A percentile compares a stretch with the other conserved stretches of the same genome.
Conservation (phyloP, 2,113 vertebrate species). For the Piprites chloris region DNA sequence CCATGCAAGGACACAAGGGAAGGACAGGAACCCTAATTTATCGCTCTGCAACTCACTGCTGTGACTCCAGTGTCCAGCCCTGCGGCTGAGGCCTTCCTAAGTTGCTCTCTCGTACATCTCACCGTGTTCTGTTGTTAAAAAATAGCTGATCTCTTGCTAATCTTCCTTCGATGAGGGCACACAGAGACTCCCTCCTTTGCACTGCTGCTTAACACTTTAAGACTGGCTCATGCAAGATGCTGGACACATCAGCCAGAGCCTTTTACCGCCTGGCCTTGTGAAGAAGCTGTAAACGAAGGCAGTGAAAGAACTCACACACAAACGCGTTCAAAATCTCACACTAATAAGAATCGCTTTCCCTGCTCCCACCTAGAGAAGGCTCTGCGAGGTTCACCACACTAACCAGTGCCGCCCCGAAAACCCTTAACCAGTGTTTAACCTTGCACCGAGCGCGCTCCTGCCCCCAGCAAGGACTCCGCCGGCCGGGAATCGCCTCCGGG, state of each 20-base stretch:
- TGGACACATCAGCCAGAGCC: neutral
- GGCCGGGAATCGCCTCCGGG: too few species aligned
- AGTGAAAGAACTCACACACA: accelerated
- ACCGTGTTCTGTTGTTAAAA: neutral
- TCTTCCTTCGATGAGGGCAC: neutral
- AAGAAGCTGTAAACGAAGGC: neutral
- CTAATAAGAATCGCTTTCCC: accelerated
- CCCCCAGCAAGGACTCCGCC: too few species aligned
- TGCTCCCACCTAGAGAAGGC: neutral
- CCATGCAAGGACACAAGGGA: neutral
- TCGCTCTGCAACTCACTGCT: neutral
- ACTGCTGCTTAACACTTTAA: accelerated
- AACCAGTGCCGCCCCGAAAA: neutral
- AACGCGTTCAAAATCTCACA: accelerated
- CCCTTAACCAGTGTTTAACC: neutral
- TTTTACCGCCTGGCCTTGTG: neutral
- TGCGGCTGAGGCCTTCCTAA: accelerated
- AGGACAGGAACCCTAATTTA: neutral
- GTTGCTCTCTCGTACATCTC: accelerated
- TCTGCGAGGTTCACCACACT: neutral
- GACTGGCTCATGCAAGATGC: accelerated
- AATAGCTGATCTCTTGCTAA: neutral
- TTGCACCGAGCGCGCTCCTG: neutral
- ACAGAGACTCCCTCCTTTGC: neutral
- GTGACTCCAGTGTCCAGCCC: neutral